Evolutionary conservation across 2,797 vertebrate species (phyloP).

Genomic region (Rhinatrema bivittatum): DNA sequence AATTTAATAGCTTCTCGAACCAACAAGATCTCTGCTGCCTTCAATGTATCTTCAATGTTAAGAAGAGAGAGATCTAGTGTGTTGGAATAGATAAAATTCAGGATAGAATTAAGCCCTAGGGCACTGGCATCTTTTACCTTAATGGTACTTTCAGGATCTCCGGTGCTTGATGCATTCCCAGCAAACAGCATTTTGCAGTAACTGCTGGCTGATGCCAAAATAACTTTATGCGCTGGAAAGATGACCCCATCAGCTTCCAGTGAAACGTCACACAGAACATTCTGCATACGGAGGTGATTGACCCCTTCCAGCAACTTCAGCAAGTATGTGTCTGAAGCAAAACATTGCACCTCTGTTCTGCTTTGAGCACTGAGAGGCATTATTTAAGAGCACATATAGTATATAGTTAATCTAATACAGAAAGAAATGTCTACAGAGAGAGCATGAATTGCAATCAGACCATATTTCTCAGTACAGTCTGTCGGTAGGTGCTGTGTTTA

Average conservation of each 20-base stretch:
- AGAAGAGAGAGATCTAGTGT: constrained; percentile 26
- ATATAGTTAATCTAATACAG: too few relatives aligned
- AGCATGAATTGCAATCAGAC: too few relatives aligned
- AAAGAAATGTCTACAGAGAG: too few relatives aligned
- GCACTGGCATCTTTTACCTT: constrained; percentile 19
- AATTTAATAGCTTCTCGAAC: constrained; percentile 36
- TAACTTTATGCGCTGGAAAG: constrained; percentile 39
- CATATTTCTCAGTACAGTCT: too few relatives aligned
- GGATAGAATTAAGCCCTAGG: constrained; percentile 20
- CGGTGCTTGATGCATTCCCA: not conserved
- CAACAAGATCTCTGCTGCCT: constrained; percentile 32
- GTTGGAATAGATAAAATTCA: constrained; percentile 45
- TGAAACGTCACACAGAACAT: constrained; percentile 20
- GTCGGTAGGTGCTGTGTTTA: too few relatives aligned
- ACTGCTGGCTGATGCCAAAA: constrained; percentile 40
- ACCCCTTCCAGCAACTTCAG: constrained; percentile 27
- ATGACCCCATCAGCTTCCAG: constrained; percentile 34
- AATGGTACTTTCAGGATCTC: not conserved
- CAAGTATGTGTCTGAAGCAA: constrained; percentile 20
- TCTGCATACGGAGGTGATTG: constrained; percentile 2
- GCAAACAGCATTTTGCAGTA: constrained; percentile 40
- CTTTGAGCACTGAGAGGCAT: not conserved
- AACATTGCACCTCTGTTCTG: not conserved
- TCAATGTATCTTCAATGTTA: constrained; percentile 37
- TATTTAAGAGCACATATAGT: fast-evolving